A percentile compares a stretch with the other conserved stretches of the same genome.
Evolutionary conservation across 2,113 vertebrate genomes (phyloP).

Genomic region (Caranx melampygus): DNA sequence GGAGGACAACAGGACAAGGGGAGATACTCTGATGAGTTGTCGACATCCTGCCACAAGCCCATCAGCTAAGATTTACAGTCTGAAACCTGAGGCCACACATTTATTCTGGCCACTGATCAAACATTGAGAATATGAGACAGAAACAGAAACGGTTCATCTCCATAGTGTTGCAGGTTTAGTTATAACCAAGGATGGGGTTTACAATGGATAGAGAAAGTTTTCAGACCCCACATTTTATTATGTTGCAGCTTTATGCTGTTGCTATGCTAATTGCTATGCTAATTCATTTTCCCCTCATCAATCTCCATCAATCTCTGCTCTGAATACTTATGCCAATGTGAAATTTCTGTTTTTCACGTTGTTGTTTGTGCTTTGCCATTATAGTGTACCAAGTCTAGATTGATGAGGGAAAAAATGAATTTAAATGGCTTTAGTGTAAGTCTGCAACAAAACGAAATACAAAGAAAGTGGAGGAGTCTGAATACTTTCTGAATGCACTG

Average conservation of each 20-base stretch:
- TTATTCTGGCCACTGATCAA: constrained; percentile 49
- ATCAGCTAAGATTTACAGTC: constrained; percentile 34
- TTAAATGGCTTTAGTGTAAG: no score
- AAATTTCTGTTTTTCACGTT: not conserved
- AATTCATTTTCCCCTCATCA: not conserved
- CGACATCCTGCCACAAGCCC: constrained; percentile 21
- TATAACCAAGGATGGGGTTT: constrained; percentile 20
- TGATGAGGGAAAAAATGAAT: no score
- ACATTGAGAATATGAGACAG: constrained; percentile 47
- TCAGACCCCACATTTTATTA: not conserved
- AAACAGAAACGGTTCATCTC: constrained; percentile 51
- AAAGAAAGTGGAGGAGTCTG: no score
- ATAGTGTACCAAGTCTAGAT: no score
- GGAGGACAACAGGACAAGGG: not conserved
- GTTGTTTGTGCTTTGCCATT: not conserved
- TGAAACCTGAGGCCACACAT: constrained; percentile 28
- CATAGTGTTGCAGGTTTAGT: constrained; percentile 24
- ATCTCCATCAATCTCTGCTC: not conserved
- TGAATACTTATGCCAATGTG: not conserved
- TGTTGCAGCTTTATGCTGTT: no score
- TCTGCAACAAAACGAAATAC: no score
- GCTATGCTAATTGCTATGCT: no score
- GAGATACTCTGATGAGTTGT: constrained; percentile 13
- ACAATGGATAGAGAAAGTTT: no score
- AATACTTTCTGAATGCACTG: no score